Evolutionary conservation across 2,888 invertebrate genomes (phyloP), one percentile per base, ranked within the genome.

Genomic region (Noctua fimbriata): DNA sequence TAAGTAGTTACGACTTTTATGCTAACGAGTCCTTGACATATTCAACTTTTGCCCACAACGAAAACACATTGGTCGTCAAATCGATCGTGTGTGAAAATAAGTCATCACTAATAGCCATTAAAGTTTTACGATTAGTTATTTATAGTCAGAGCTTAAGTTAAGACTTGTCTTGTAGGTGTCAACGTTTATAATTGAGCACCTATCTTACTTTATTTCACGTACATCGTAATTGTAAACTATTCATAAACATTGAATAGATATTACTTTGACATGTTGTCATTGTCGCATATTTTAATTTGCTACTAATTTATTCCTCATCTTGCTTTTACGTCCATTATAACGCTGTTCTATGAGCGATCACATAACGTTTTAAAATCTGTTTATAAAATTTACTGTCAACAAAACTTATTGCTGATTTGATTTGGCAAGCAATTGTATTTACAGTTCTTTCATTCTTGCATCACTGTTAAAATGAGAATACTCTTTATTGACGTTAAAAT

Each of bases 81-180:
- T 44, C 55, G 41, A 55, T 41, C 76, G 69, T 87, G 87, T 66
- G 73, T 0, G 41, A 47, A 74, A 76, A 87, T 87, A 76, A 69
- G 60, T 74, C 36, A 63, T 55, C n/a, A 18, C 49, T 16, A 73
- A 60, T 47, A 72, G 21, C 21, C 18, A 49, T 36, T 41, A 71
- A 65, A 41, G 21, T 73, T 75, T 74, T 67, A 87, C 58, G 69
- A 75, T 63, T 41, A 24, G 2, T 60, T 69, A 14, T 44, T 24
- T 58, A 63, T 52, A 49, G 24, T 65, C 16, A 18, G 24, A 6
- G 18, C 16, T 76, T 36, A n/a, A 74, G n/a, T 65, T 10, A 24
- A 67, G 10, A 55, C 2, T 47, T 41, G 3, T 41, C 2, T 36
- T 41, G 3, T 41, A 21, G 16, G 10, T 74, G 78, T 72, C 71